A percentile compares a stretch with the other conserved stretches of the same genome.
These are phyloP conservation scores for Pandemis heparana DNA, from an alignment of 2,888 invertebrate genomes.

Conservation along the genomic window DNA sequence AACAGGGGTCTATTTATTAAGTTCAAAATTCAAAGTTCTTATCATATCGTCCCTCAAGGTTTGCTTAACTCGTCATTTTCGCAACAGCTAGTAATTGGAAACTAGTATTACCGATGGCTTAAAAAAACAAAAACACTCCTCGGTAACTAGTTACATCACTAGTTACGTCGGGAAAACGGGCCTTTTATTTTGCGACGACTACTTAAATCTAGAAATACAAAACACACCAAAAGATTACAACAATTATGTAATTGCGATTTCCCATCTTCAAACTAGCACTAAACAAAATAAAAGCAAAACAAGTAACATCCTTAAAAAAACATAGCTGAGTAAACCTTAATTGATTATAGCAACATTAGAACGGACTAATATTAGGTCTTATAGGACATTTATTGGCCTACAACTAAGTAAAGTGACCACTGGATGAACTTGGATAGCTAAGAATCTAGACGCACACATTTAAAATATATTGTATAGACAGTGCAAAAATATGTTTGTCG, in stretches of 20 bases:
- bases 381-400: slow-evolving; percentile 18
- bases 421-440: slow-evolving; percentile 15
- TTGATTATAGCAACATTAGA: slow-evolving; percentile 27
- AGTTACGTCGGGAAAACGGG: too few relatives aligned
- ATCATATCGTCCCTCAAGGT: too few relatives aligned
- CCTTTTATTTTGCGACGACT: too few relatives aligned
- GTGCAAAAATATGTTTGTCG: background rate
- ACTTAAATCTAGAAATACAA: slow-evolving; percentile 5
- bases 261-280: slow-evolving; percentile 58
- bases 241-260: slow-evolving; percentile 45
- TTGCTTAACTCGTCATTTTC: too few relatives aligned
- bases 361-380: slow-evolving; percentile 9
- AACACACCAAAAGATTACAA: slow-evolving; percentile 22
- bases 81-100: too few relatives aligned
- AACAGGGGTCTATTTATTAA: too few relatives aligned
- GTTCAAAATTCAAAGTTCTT: too few relatives aligned
- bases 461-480: background rate
- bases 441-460: background rate
- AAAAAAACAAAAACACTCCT: too few relatives aligned
- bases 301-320: slow-evolving; percentile 52
- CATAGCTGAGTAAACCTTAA: slow-evolving; percentile 51
- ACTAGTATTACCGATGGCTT: too few relatives aligned
- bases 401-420: slow-evolving; percentile 13
- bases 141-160: too few relatives aligned
- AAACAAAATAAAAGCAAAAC: slow-evolving; percentile 68